Evolutionary conservation across 1,140 invertebrate genomes (phyloP).

Genomic region (Bombus terrestris): DNA sequence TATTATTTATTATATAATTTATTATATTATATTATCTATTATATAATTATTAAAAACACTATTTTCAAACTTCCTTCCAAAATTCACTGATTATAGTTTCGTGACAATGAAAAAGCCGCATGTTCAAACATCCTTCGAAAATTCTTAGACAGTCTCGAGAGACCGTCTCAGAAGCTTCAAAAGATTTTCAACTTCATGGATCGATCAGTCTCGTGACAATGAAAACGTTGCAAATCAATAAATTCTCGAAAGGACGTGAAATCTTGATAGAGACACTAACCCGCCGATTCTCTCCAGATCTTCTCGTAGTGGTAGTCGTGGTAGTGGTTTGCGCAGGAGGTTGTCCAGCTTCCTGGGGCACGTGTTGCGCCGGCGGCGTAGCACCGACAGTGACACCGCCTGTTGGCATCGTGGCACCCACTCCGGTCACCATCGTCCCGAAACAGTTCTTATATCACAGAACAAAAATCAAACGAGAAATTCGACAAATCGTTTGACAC

Average conservation of each 20-base stretch:
- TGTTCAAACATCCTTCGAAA: neutral
- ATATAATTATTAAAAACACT: too few relatives aligned
- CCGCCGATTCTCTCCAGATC: slow-evolving; percentile 82
- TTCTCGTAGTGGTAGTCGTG: slow-evolving; percentile 71
- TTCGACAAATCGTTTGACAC: slow-evolving; percentile 47
- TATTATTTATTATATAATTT: too few relatives aligned
- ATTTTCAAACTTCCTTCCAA: too few relatives aligned
- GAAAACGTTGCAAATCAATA: neutral
- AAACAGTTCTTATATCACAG: slow-evolving; percentile 48
- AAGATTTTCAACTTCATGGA: neutral
- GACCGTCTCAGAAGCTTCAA: too few relatives aligned
- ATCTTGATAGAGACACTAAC: slow-evolving; percentile 71
- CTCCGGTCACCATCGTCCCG: slow-evolving; percentile 79
- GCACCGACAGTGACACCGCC: slow-evolving; percentile 80
- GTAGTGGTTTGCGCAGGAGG: slow-evolving; percentile 78
- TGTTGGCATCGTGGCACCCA: slow-evolving; percentile 81
- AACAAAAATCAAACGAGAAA: neutral
- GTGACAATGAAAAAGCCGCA: too few relatives aligned
- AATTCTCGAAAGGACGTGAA: neutral
- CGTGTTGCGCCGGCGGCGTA: slow-evolving; percentile 80
- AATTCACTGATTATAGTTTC: too few relatives aligned
- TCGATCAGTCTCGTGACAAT: neutral
- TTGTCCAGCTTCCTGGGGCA: slow-evolving; percentile 81
- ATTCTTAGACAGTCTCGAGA: neutral
- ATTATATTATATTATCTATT: too few relatives aligned